A percentile compares a stretch with the other conserved stretches of the same genome.
Conservation (phyloP, 2,113 vertebrate species). For the Eublepharis macularius region DNA sequence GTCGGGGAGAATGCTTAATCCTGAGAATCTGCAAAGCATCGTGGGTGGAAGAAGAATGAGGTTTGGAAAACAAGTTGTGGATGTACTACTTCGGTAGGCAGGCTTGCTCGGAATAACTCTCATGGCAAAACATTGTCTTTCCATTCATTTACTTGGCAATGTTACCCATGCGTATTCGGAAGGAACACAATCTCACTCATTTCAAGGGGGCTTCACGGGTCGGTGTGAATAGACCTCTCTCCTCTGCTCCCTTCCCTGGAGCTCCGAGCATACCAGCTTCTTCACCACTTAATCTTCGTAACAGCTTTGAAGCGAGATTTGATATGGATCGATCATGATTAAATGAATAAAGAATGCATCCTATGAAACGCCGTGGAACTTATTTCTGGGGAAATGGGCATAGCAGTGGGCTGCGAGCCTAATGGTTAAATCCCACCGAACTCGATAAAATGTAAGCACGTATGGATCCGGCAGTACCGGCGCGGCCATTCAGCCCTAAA, state of each 20-base stretch:
- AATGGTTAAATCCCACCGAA: too few species aligned
- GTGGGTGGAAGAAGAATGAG: too few species aligned
- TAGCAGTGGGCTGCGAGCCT: not conserved
- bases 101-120: too few species aligned
- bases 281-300: too few species aligned
- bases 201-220: not conserved
- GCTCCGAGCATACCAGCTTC: not conserved
- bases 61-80: not conserved
- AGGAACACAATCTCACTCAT: not conserved
- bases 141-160: not conserved
- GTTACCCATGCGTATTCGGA: not conserved
- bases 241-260: not conserved
- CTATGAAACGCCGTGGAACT: not conserved
- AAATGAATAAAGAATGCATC: not conserved
- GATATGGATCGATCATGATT: too few species aligned
- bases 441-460: too few species aligned
- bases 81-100: too few species aligned
- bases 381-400: not conserved
- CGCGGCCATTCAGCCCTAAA: not conserved
- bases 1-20: conserved; percentile 25
- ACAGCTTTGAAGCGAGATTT: too few species aligned
- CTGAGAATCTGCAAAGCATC: not conserved
- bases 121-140: too few species aligned
- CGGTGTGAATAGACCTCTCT: not conserved
- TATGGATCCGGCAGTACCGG: too few species aligned